Base-by-base conservation (phyloP, 2,113 vertebrate genomes). In the Ophiodon elongatus region DNA sequence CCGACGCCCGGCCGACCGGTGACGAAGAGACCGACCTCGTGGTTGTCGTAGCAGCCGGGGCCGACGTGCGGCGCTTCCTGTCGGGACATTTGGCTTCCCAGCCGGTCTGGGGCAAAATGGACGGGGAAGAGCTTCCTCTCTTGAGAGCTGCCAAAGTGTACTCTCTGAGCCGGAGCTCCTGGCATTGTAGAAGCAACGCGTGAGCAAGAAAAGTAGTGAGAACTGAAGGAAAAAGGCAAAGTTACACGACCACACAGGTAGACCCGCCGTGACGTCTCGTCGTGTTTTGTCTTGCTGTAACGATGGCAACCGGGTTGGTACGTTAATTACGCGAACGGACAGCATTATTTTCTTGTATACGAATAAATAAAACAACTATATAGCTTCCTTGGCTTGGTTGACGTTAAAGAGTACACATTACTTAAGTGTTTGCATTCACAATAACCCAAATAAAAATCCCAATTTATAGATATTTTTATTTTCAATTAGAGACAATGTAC, bases 1-100 rank as follows among this genome's bases (percentile, higher is more conserved):
- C 0, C 2, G 4, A 37, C 19, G 62, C n/a, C 1, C 14, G 21
- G 23, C 47, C 37, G 23, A 9, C 10, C 8, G 19, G 8, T 8
- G 0, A 35, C 37, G 31, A 33, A 31, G 37, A 8, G 10, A 65
- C 68, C 1, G 45, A 97, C 97, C 80, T 94, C 81, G 0, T 95
- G 92, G 79, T 85, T 89, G 35, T 94, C 57, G 83, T 97, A 96
- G 68, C 17, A 82, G 5, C 97, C 96, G 0, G 97, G 97, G 0
- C 97, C 97, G 1, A 84, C 67, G 0, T 64, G 8, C 0, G 95
- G 91, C 3, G 8, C 33, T 0, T 90, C 91, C 17, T 6, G 41
- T 23, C 89, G 33, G 0, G 81, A 1, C 67, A 86, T 33, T 60
- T 93, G 75, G 71, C 93, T 94, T 0, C 96, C 96, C 84, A 96